Base-by-base conservation (phyloP, 1,140 invertebrate species). In the Pentalonia nigronervosa region DNA sequence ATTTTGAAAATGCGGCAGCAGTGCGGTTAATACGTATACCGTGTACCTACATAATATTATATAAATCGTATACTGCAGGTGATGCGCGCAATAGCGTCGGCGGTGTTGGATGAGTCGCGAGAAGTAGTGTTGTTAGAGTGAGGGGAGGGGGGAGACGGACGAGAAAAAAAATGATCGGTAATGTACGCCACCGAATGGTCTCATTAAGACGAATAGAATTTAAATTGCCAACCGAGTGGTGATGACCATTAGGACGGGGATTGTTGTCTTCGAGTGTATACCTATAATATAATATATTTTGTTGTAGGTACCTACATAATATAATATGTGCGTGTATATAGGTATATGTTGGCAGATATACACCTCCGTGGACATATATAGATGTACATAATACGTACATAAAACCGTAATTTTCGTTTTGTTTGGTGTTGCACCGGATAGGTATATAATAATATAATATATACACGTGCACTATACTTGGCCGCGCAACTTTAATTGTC, bases 171-270 rank as follows among this genome's bases (percentile, higher is more conserved):
- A 25, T n/a, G 87, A 90, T 90, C 34, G 36, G 88, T 60, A 89
- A 60, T 45, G 88, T 90, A 60, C 88, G 53, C 88, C 34, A 34
- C 36, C 88, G 50, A 90, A 90, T 47, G 88, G 88, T 45, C 88
- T 90, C 53, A 47, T 90, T 60, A 60, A 60, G 88, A 90, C 88
- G 88, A 90, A 90, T 90, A 60, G 50, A 60, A 90, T 90, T 90
- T 60, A 45, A 60, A 90, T 90, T 90, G 88, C 88, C 50, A 60
- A 60, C 53, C 34, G 7, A 36, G 14, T n/a, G 86, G 50, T 34
- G 88, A 25, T 56, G 87, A 23, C 25, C 88, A 60, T 90, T 60
- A 90, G 21, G 23, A 25, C 88, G 88, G 30, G 88, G 53, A 88
- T 50, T 50, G 87, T 88, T 88, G 87, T 60, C 34, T 90, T 60